A percentile compares a stretch with the other conserved stretches of the same genome.
Evolutionary conservation across 2,888 invertebrate genomes (phyloP).

Genomic region (Drosophila engyochracea): DNA sequence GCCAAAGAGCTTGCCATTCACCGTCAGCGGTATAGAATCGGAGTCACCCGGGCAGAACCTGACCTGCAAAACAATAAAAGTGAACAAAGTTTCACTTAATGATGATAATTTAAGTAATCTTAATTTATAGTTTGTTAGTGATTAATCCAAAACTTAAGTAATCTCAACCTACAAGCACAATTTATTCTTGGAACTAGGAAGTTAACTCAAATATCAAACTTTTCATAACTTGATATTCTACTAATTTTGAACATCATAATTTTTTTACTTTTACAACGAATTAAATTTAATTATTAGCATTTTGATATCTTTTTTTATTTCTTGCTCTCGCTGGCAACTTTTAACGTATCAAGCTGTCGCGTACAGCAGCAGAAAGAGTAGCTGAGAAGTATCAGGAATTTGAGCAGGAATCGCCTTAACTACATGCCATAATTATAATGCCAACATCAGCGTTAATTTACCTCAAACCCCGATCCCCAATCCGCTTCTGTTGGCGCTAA

Average conservation of each 20-base stretch:
- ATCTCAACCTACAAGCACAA: not conserved
- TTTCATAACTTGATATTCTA: not conserved
- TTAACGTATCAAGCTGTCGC: constrained; percentile 40
- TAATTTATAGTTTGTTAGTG: not conserved
- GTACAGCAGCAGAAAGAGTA: constrained; percentile 13
- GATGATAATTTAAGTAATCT: not conserved
- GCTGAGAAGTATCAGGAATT: not conserved
- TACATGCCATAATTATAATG: constrained; percentile 74
- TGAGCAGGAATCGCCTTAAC: constrained; percentile 58
- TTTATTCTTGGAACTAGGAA: not conserved
- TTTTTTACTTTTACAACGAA: constrained; percentile 4
- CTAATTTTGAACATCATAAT: not conserved
- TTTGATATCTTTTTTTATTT: constrained; percentile 30
- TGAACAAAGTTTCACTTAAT: not conserved
- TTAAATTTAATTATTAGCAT: constrained; percentile 43
- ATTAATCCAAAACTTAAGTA: too few species aligned
- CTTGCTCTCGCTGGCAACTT: constrained; percentile 1
- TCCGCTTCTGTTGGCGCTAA: constrained; percentile 36
- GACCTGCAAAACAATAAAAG: not conserved
- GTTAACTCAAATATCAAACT: not conserved
- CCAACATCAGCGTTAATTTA: constrained; percentile 71
- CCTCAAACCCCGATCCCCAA: constrained; percentile 33
- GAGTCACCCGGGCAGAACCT: not conserved
- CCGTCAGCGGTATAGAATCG: too few species aligned
- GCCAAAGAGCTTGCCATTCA: too few species aligned